These are phyloP conservation scores for Struthio camelus DNA, from an alignment of 2,113 vertebrate species.

Conservation along the genomic window DNA sequence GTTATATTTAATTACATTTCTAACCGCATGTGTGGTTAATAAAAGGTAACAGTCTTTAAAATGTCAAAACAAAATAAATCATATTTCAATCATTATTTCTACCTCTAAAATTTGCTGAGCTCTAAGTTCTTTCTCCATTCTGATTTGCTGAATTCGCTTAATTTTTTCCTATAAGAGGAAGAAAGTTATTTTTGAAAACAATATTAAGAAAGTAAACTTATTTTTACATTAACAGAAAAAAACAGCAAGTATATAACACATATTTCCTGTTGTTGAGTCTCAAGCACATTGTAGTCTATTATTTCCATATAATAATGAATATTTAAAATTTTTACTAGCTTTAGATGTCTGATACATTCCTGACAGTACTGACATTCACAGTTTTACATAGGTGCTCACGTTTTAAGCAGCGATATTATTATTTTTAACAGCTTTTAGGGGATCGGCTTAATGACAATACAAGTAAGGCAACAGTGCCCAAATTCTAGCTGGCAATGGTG, in stretches of 20 bases:
- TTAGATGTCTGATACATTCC: neutral
- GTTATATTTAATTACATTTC: neutral
- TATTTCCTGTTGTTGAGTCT: neutral
- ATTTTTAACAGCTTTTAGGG: neutral
- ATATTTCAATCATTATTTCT: slow-evolving; percentile 44
- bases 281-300: neutral
- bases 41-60: neutral
- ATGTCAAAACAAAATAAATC: neutral
- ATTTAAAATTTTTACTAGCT: neutral
- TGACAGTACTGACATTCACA: neutral
- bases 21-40: neutral
- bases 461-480: neutral
- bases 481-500: neutral
- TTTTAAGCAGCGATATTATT: neutral
- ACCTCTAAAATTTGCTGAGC: slow-evolving; percentile 98
- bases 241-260: neutral
- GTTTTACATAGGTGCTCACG: neutral
- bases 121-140: slow-evolving; percentile 95
- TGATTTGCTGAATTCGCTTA: slow-evolving; percentile 94
- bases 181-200: slow-evolving; percentile 23
- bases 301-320: neutral
- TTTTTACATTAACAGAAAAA: neutral
- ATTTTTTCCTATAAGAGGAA: slow-evolving; percentile 89
- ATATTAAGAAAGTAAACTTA: neutral
- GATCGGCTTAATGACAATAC: neutral